phyloP scores from a whole-genome alignment of 2,797 vertebrate species.

The Cephalopachus bancanus region DNA sequence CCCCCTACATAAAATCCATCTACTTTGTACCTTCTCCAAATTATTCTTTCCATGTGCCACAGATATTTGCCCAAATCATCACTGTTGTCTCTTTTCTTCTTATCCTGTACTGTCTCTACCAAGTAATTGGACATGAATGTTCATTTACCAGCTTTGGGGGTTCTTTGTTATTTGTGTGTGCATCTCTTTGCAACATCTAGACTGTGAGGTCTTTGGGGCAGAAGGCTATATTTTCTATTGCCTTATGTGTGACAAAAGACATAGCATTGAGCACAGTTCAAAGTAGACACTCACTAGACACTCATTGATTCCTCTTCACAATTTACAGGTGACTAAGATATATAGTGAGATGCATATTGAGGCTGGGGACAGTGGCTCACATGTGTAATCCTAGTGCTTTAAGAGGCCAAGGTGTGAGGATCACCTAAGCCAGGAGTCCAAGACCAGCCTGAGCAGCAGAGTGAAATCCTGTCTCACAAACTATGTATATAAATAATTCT shows the following conservation, averaged over 20 bases:
- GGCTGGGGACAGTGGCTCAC: no score
- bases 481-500: no score
- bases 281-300: background rate
- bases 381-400: no score
- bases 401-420: no score
- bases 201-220: background rate
- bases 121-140: background rate
- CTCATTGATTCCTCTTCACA: background rate
- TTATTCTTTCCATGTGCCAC: background rate
- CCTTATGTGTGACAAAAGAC: background rate
- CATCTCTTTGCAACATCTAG: background rate
- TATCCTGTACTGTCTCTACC: background rate
- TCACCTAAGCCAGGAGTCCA: no score
- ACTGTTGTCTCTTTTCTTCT: background rate
- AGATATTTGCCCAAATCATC: background rate
- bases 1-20: background rate
- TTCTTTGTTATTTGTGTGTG: background rate
- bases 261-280: background rate
- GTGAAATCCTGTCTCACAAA: no score
- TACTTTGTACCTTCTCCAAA: background rate
- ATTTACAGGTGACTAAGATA: background rate
- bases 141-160: background rate
- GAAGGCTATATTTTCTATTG: background rate
- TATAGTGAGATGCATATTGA: no score
- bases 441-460: no score